Base-by-base conservation (phyloP, 1,140 invertebrate genomes). In the Daktulosphaira vitifoliae region DNA sequence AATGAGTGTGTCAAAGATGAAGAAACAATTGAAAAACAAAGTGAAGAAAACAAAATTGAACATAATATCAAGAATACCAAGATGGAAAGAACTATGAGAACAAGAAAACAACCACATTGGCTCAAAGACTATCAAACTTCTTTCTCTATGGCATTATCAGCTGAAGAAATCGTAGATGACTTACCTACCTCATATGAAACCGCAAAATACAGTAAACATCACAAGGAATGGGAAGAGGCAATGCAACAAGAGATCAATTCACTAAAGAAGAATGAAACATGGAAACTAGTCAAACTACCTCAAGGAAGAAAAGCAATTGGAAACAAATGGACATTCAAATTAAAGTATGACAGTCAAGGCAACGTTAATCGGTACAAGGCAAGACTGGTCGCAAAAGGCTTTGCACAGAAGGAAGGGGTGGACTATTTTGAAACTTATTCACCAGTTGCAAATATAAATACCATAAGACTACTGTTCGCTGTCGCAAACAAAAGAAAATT, bases 381-480 rank as follows among this genome's bases (percentile, higher is more conserved):
- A 15, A 56, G 70, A 46, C 22, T 72, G 25, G 68, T 72, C 29
- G 70, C 66, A 56, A 71, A 66, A 69, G 67, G 69, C n/a, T 71
- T 68, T 66, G 66, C 70, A 62, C 29, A 59, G 37, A 37, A 42
- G 11, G 6, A 39, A 29, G 52, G 59, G 13, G 25, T 67, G 18
- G 26, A 38, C n/a, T 65, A 18, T 29, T 22, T 39, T 22, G 71
- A 72, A 65, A 65, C 69, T 11, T 71, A 69, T 39, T 68, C 69
- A 9, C 71, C 72, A 29, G 71, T 69, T 8, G 42, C 67, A 1
- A 65, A 65, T 11, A 23, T 68, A 7, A 22, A 11, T 8, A 65
- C 62, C 20, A 26, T 68, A 20, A n/a, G 62, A 26, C 22, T 39
- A 7, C 26, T 65, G 3, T 18, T 68, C 11, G 8, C 51, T n/a